A percentile compares a stretch with the other conserved stretches of the same genome.
phyloP scores from a whole-genome alignment of 2,797 vertebrate genomes.

The Lepidocolaptes lacrymiger region DNA sequence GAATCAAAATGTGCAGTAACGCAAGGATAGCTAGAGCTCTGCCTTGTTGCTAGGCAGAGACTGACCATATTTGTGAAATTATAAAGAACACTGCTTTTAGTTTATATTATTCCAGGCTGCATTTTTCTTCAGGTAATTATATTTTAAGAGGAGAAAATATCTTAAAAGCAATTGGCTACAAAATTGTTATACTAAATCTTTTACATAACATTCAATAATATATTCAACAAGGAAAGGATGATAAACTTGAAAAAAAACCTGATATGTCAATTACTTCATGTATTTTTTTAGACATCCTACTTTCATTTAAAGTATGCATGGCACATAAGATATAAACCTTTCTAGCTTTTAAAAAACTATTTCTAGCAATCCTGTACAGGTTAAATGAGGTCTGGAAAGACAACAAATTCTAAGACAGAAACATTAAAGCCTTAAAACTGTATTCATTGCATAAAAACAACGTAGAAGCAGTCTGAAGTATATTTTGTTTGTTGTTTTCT shows the following conservation, averaged over 20 bases:
- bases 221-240: neutral
- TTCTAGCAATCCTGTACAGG: neutral
- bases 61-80: constrained; percentile 39
- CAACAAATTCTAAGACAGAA: neutral
- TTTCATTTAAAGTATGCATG: neutral
- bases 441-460: neutral
- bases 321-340: neutral
- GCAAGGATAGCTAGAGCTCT: neutral
- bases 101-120: constrained; percentile 26
- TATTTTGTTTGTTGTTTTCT: neutral
- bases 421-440: neutral
- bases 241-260: constrained; percentile 7
- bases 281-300: constrained; percentile 8
- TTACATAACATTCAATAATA: constrained; percentile 22
- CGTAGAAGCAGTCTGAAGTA: neutral
- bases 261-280: neutral
- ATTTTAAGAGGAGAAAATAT: constrained; percentile 27
- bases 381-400: neutral
- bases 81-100: neutral
- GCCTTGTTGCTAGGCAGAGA: constrained; percentile 38
- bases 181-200: constrained; percentile 42
- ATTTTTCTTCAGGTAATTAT: constrained; percentile 44
- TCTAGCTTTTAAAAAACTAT: neutral
- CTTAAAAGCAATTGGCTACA: constrained; percentile 1
- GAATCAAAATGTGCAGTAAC: constrained; percentile 56